Percentiles rank a stretch among this genome's conserved stretches.
Conservation (phyloP, 2,888 invertebrate species). For the Dyspetes luteomarginatus region DNA sequence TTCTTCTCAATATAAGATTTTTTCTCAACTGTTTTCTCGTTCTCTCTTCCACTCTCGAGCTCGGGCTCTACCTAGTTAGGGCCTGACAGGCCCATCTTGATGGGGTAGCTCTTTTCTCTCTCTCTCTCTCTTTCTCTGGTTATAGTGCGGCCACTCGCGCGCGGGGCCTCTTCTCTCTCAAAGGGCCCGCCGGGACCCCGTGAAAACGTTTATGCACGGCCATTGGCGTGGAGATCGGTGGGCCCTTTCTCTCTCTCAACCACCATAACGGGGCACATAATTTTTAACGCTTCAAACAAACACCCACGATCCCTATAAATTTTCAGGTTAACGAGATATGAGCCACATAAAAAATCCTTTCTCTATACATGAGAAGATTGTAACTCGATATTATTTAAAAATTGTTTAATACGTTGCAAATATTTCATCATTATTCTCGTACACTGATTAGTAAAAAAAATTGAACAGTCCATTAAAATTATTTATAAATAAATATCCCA, state of each 20-base stretch:
- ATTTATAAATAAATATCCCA: no score
- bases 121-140: slow-evolving; percentile 19
- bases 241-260: slow-evolving; percentile 28
- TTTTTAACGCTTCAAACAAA: slow-evolving; percentile 51
- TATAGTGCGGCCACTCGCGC: slow-evolving; percentile 64
- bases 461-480: no score
- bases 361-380: background rate
- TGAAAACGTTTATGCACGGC: slow-evolving; percentile 81
- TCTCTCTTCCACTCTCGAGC: slow-evolving; percentile 34
- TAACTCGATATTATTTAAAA: background rate
- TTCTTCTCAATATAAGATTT: no score
- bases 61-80: slow-evolving; percentile 80
- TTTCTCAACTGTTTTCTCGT: slow-evolving; percentile 25
- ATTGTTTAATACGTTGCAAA: no score
- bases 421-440: background rate
- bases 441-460: background rate
- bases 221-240: slow-evolving; percentile 77
- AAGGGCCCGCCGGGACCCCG: slow-evolving; percentile 78
- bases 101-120: slow-evolving; percentile 66
- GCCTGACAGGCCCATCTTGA: slow-evolving; percentile 81
- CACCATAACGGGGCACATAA: slow-evolving; percentile 50
- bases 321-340: slow-evolving; percentile 10
- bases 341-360: background rate
- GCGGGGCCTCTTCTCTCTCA: slow-evolving; percentile 73
- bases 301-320: slow-evolving; percentile 43